These are phyloP conservation scores for Echinops telfairi DNA, from an alignment of 2,113 vertebrate genomes.

Conservation along the genomic window DNA sequence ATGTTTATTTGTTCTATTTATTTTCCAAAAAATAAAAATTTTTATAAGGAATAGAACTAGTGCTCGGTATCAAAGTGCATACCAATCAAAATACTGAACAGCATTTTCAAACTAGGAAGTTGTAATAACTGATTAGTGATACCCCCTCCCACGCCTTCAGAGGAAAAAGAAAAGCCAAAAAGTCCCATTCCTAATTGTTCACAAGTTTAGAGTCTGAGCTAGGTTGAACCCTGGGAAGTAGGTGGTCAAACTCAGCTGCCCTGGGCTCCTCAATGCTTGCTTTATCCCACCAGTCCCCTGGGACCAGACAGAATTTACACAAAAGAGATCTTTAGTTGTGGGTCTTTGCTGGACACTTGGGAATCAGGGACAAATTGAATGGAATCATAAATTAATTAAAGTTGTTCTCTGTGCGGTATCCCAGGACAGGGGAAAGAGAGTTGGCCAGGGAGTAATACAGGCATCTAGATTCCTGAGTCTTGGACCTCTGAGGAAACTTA, in stretches of 20 bases:
- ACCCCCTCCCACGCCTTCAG: background rate
- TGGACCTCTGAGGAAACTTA: slow-evolving; percentile 11
- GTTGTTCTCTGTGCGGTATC: slow-evolving; percentile 73
- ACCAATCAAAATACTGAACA: slow-evolving; percentile 29
- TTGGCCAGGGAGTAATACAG: slow-evolving; percentile 2
- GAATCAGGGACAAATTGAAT: slow-evolving; percentile 81
- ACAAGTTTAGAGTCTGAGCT: background rate
- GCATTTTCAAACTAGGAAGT: slow-evolving; percentile 6
- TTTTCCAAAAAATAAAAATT: slow-evolving; percentile 6
- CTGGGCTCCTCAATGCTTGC: slow-evolving; percentile 9
- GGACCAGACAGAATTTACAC: slow-evolving; percentile 48
- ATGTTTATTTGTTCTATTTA: background rate
- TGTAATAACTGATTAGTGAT: slow-evolving; percentile 36
- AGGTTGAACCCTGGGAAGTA: slow-evolving; percentile 18
- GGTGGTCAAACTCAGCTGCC: too few relatives aligned
- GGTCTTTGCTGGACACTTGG: slow-evolving; percentile 73
- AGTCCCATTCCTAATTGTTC: background rate
- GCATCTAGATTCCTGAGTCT: slow-evolving; percentile 42
- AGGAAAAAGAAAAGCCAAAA: slow-evolving; percentile 35
- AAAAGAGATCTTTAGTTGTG: slow-evolving; percentile 78
- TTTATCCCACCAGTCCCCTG: slow-evolving; percentile 63
- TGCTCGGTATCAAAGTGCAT: background rate
- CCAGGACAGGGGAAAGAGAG: slow-evolving; percentile 32
- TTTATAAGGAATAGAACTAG: slow-evolving; percentile 35
- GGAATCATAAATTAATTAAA: slow-evolving; percentile 88